phyloP scores from a whole-genome alignment of 2,797 vertebrate species.

The Phoxinus dragarum region DNA sequence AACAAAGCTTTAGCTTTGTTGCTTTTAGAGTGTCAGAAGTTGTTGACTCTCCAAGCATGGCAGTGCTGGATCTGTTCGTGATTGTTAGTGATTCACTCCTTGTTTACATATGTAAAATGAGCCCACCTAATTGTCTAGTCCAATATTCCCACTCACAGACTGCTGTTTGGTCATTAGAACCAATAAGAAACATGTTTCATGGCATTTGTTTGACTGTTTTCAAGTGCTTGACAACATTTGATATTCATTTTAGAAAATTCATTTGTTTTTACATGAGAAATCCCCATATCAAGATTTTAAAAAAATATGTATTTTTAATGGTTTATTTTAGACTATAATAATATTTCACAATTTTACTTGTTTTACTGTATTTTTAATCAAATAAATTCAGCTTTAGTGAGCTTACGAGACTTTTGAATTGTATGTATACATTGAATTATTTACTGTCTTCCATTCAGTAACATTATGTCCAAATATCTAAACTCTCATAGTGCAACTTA shows the following conservation, averaged over 20 bases:
- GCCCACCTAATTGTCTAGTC: conserved; percentile 48
- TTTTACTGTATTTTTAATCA: background rate
- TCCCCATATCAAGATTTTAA: background rate
- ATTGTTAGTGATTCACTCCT: conserved; percentile 58
- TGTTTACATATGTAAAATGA: conserved; percentile 67
- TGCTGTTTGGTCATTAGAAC: conserved; percentile 23
- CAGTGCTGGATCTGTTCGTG: conserved; percentile 40
- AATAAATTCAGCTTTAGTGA: background rate
- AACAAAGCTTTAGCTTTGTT: conserved; percentile 53
- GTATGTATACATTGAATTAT: background rate
- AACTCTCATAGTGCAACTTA: conserved; percentile 2
- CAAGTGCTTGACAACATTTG: background rate
- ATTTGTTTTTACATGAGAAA: background rate
- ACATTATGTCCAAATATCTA: background rate
- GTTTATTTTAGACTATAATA: background rate
- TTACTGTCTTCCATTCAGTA: background rate
- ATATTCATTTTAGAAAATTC: background rate
- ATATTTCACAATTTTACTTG: background rate
- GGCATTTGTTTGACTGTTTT: conserved; percentile 14
- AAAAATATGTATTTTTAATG: background rate
- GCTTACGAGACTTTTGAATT: background rate
- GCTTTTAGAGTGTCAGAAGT: conserved; percentile 63
- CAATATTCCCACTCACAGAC: conserved; percentile 44
- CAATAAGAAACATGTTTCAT: background rate
- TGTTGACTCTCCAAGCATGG: conserved; percentile 68